Evolutionary conservation across 2,113 vertebrate genomes (phyloP).

Genomic region (Colius striatus): DNA sequence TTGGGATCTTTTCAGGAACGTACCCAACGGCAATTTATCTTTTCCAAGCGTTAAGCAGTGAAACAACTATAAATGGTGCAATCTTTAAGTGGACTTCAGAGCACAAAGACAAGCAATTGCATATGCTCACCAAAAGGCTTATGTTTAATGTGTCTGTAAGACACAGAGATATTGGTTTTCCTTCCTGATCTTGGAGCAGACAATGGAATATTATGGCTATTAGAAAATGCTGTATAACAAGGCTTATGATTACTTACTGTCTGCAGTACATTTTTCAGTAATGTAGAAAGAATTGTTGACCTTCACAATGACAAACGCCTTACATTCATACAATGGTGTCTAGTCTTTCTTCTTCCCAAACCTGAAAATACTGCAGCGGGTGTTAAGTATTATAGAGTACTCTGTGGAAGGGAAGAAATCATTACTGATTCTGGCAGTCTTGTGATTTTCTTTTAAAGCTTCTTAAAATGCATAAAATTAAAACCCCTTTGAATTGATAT

Average conservation of each 20-base stretch:
- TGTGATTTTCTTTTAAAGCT: not conserved
- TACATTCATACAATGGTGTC: not conserved
- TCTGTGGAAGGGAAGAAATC: not conserved
- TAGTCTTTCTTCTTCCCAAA: not conserved
- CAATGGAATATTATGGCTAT: not conserved
- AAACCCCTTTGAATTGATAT: not conserved
- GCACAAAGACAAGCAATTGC: not conserved
- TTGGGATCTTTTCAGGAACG: not conserved
- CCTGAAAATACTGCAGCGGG: not conserved
- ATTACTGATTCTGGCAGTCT: not conserved
- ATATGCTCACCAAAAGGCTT: not conserved
- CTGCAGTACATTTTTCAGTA: not conserved
- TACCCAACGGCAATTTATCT: not conserved
- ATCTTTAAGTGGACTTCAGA: not conserved
- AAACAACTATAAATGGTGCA: not conserved
- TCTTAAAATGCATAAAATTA: conserved; percentile 18
- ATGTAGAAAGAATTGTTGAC: not conserved
- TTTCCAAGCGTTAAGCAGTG: not conserved
- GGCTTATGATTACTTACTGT: not conserved
- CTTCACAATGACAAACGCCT: conserved; percentile 14
- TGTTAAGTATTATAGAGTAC: not conserved
- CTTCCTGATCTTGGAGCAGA: not conserved
- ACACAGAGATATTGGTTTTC: not conserved
- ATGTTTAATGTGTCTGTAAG: not conserved
- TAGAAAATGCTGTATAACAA: conserved; percentile 13